Conservation (phyloP, 2,888 invertebrate genomes). For the Ctena decussata region DNA sequence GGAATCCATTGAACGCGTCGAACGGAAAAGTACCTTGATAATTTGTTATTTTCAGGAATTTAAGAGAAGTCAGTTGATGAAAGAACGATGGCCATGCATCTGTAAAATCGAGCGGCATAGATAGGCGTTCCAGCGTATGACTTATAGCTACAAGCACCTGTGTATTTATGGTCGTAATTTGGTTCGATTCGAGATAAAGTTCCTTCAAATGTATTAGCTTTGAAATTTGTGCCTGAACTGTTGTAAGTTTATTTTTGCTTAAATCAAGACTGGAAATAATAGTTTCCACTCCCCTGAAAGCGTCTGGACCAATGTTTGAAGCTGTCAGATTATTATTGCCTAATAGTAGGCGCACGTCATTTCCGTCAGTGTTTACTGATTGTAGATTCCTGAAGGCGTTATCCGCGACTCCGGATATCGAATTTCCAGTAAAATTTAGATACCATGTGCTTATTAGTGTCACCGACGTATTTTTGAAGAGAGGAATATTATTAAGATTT, state of each 20-base stretch:
- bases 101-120: not conserved
- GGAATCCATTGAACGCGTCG: not conserved
- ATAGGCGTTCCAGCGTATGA: not conserved
- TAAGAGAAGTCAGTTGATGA: not conserved
- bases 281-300: not conserved
- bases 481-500: not conserved
- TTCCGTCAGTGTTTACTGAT: not conserved
- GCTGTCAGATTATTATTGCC: not conserved
- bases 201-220: not conserved
- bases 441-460: not conserved
- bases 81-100: not conserved
- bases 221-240: not conserved
- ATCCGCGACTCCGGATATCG: not conserved
- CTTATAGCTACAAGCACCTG: not conserved
- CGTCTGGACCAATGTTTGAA: not conserved
- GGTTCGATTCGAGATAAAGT: not conserved
- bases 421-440: not conserved
- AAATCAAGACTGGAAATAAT: not conserved
- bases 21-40: not conserved
- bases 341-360: not conserved
- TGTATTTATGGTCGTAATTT: not conserved
- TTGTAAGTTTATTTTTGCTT: not conserved
- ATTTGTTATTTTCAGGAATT: not conserved
- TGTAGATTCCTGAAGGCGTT: not conserved
- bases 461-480: not conserved